Evolutionary conservation across 2,113 vertebrate species (phyloP).

Genomic region (Nesogale talazaci): DNA sequence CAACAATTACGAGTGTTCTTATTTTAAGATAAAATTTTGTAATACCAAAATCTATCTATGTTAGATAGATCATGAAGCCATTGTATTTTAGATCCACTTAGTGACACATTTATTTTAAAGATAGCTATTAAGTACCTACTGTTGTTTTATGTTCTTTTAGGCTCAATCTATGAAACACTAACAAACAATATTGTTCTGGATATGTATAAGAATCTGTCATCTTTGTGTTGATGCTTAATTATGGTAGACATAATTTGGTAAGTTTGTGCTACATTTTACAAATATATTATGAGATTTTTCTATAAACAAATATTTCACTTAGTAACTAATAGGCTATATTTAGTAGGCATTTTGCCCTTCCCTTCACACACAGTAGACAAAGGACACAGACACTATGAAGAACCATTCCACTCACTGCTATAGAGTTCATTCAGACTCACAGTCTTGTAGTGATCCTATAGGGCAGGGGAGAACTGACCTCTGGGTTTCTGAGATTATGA

Average conservation of each 20-base stretch:
- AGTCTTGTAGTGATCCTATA: too few species aligned
- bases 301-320: slow-evolving; percentile 12
- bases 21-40: not conserved
- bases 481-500: too few species aligned
- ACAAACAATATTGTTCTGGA: not conserved
- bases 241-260: not conserved
- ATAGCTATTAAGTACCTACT: not conserved
- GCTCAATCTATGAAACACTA: not conserved
- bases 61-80: not conserved
- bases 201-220: not conserved
- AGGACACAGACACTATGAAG: not conserved
- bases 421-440: too few species aligned
- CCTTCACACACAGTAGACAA: not conserved
- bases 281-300: not conserved
- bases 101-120: not conserved
- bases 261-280: not conserved
- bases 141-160: not conserved
- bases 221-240: not conserved
- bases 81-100: not conserved
- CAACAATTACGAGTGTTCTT: not conserved
- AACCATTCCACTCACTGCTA: not conserved
- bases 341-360: not conserved
- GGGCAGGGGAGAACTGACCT: too few species aligned
- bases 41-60: not conserved
- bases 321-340: not conserved